phyloP scores from a whole-genome alignment of 2,113 vertebrate species.

The Plecturocebus donacophilus region DNA sequence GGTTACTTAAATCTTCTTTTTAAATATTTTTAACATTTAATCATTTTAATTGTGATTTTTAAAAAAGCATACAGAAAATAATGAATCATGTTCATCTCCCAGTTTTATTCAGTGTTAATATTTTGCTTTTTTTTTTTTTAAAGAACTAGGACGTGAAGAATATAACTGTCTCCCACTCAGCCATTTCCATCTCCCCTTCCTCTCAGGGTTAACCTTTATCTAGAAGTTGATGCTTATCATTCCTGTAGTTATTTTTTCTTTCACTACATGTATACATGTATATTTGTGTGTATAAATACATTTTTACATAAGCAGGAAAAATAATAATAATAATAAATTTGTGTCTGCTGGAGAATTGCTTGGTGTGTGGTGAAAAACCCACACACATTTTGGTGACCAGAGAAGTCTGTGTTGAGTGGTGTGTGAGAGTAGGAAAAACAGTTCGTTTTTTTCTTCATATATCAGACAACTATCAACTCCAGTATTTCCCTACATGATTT shows the following conservation, averaged over 20 bases:
- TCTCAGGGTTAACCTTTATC: not conserved
- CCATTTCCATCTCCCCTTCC: not conserved
- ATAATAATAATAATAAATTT: too few relatives aligned
- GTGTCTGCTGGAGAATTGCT: not conserved
- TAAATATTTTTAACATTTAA: not conserved
- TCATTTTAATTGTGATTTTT: not conserved
- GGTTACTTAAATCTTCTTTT: not conserved
- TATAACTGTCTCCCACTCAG: not conserved
- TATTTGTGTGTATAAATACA: not conserved
- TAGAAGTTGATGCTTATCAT: not conserved
- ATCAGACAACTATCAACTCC: not conserved
- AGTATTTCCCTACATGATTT: not conserved
- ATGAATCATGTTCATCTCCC: not conserved
- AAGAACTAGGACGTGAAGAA: not conserved
- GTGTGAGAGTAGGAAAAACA: not conserved
- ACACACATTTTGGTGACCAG: not conserved
- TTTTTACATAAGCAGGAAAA: not conserved
- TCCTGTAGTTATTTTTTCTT: not conserved
- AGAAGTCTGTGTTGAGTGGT: not conserved
- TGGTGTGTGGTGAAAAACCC: not conserved
- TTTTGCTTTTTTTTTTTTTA: not conserved
- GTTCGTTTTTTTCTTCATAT: not conserved
- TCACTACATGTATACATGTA: not conserved
- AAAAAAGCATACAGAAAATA: not conserved
- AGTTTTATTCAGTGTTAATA: not conserved